phyloP scores from a whole-genome alignment of 1,140 invertebrate genomes.

The Calephelis virginiensis region DNA sequence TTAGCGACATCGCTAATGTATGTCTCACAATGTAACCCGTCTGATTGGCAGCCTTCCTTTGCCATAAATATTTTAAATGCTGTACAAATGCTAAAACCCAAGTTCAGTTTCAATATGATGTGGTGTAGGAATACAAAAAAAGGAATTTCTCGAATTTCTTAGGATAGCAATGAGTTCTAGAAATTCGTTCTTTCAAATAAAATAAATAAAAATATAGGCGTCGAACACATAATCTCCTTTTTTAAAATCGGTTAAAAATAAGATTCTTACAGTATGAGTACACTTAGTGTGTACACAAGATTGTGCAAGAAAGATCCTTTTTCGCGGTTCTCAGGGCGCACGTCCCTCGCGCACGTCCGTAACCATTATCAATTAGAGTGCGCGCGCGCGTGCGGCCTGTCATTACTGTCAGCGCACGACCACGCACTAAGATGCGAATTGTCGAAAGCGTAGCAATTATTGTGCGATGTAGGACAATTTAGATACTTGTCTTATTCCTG shows the following conservation, averaged over 20 bases:
- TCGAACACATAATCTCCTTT: neutral
- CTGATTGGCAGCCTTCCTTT: too few species aligned
- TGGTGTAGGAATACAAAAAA: too few species aligned
- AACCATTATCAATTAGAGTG: slow-evolving; percentile 70
- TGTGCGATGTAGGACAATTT: neutral
- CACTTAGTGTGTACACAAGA: slow-evolving; percentile 22
- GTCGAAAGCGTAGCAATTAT: slow-evolving; percentile 7
- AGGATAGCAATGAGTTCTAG: too few species aligned
- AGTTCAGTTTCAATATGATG: too few species aligned
- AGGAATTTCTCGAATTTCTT: too few species aligned
- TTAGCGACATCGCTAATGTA: too few species aligned
- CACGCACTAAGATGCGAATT: slow-evolving; percentile 16
- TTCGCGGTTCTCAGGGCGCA: slow-evolving; percentile 54
- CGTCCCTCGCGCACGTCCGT: slow-evolving; percentile 56
- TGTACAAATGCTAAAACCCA: too few species aligned
- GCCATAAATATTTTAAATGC: too few species aligned
- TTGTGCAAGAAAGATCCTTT: slow-evolving; percentile 25
- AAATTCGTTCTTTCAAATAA: too few species aligned
- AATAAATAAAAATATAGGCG: neutral
- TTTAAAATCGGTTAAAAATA: neutral
- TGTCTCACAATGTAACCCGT: too few species aligned
- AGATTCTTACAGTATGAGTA: neutral
- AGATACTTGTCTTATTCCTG: neutral
- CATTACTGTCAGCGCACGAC: slow-evolving; percentile 43
- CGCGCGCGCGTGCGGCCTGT: slow-evolving; percentile 69